phyloP scores from a whole-genome alignment of 2,797 vertebrate genomes.

The Syngnathus rostellatus region DNA sequence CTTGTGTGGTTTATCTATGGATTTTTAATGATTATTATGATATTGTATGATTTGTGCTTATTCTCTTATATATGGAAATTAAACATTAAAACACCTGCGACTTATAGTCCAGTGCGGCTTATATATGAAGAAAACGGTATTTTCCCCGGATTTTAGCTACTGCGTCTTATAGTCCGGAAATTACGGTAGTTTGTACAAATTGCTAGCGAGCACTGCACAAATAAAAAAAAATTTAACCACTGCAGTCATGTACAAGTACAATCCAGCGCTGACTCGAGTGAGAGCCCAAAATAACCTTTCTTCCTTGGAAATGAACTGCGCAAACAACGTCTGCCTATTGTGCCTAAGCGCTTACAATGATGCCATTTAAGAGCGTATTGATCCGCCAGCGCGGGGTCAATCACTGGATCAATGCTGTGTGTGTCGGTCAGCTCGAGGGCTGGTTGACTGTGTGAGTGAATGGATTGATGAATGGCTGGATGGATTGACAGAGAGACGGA shows the following conservation, averaged over 20 bases:
- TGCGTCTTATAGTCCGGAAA: no score
- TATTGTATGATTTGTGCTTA: no score
- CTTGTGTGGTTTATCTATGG: no score
- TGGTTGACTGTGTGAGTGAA: constrained; percentile 3
- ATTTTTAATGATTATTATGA: no score
- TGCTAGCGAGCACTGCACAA: constrained; percentile 10
- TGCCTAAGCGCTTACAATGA: constrained; percentile 63
- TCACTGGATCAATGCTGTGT: constrained; percentile 61
- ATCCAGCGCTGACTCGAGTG: constrained; percentile 32
- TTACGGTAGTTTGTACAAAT: constrained; percentile 16
- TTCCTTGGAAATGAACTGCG: constrained; percentile 61
- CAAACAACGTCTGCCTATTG: constrained; percentile 57
- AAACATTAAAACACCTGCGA: no score
- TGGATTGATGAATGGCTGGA: constrained; percentile 1
- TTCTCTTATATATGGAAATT: no score
- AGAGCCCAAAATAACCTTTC: constrained; percentile 30
- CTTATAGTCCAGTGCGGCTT: no score
- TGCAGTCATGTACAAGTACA: constrained; percentile 25
- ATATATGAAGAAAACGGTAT: no score
- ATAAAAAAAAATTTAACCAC: constrained; percentile 4
- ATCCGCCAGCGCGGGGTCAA: constrained; percentile 62
- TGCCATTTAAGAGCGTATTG: constrained; percentile 70
- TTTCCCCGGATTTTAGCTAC: no score
- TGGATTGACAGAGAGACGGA: background rate
- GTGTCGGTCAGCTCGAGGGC: constrained; percentile 30